A percentile compares a stretch with the other conserved stretches of the same genome.
Evolutionary conservation across 1,140 invertebrate species (phyloP).

Genomic region (Megathymus violae): DNA sequence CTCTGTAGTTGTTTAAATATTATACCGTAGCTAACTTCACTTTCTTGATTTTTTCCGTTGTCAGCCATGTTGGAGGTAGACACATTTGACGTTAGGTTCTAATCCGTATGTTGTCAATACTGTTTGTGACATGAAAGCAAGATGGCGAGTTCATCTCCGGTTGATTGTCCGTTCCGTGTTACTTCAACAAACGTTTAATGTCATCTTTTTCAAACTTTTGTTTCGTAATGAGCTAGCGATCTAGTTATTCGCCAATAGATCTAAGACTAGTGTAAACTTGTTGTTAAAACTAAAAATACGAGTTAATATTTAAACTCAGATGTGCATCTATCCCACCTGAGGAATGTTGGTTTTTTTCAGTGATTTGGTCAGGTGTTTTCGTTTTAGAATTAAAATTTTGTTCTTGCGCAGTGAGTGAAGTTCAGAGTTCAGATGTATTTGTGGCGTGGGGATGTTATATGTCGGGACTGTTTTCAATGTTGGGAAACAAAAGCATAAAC

Average conservation of each 20-base stretch:
- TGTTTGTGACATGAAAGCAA: constrained; percentile 79
- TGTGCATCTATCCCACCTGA: constrained; percentile 83
- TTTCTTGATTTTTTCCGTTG: constrained; percentile 44
- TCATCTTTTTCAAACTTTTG: constrained; percentile 69
- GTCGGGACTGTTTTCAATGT: constrained; percentile 82
- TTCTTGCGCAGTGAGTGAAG: constrained; percentile 82
- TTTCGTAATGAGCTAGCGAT: constrained; percentile 61
- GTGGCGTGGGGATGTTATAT: constrained; percentile 80
- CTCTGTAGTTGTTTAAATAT: too few relatives aligned
- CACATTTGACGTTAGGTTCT: constrained; percentile 36
- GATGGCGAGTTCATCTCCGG: constrained; percentile 82
- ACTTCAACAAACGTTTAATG: constrained; percentile 69
- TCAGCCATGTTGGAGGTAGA: constrained; percentile 47
- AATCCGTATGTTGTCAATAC: constrained; percentile 57
- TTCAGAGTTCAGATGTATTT: constrained; percentile 81
- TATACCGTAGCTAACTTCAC: constrained; percentile 43
- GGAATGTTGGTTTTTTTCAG: constrained; percentile 84
- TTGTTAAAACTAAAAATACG: constrained; percentile 48
- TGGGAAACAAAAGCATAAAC: constrained; percentile 82
- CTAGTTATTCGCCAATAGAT: constrained; percentile 56
- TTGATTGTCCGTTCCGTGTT: constrained; percentile 78
- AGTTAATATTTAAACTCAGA: constrained; percentile 51
- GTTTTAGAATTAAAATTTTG: constrained; percentile 82
- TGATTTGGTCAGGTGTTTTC: constrained; percentile 84
- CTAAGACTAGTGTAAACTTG: constrained; percentile 60